Base-by-base conservation (phyloP, 2,888 invertebrate genomes). In the Galeopsomyia nigrocyanea region DNA sequence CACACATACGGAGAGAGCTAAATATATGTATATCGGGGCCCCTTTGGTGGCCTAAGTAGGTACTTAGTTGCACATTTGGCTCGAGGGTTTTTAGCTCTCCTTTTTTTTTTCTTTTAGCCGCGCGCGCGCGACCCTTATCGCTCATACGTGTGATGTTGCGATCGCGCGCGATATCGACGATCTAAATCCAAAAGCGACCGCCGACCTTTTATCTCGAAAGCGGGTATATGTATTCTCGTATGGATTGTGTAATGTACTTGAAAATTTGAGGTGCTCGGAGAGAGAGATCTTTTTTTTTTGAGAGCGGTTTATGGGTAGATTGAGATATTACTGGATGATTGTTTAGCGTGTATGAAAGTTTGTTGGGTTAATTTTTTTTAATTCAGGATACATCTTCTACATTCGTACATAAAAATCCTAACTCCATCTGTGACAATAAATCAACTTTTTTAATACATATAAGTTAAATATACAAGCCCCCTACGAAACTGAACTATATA, bases 41-140 rank as follows among this genome's bases (percentile, higher is more conserved):
- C 64, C 68, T 7, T 79, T 80, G 81, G 80, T 80, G 7, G 39
- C 73, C 79, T 85, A 85, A 84, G 84, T 84, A 85, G 82, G 78
- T 85, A 84, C 86, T 85, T 85, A 84, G 86, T 83, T 85, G 85
- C 84, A 85, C 85, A 86, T 85, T 86, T 85, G 85, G 86, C 80
- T 83, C 78, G 80, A 82, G 31, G 49, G 62, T 22, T 22, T 16
- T 9, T 9, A 21, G 57, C 19, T 16, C 47, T 83, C 26, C 26
- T 26, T 26, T 55, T 39, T 53, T 22, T 1, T 26, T 55, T 39
- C 39, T 22, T 1, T 21, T 13, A 10, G 10, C 39, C 7, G 39
- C 39, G 7, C 13, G 39, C 39, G 39, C 39, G 39, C 39, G 39
- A 39, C 61, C 49, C 22, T 61, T 61, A 61, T 61, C 49, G 58